These are phyloP conservation scores for Origma solitaria DNA, from an alignment of 2,113 vertebrate genomes.

Conservation along the genomic window DNA sequence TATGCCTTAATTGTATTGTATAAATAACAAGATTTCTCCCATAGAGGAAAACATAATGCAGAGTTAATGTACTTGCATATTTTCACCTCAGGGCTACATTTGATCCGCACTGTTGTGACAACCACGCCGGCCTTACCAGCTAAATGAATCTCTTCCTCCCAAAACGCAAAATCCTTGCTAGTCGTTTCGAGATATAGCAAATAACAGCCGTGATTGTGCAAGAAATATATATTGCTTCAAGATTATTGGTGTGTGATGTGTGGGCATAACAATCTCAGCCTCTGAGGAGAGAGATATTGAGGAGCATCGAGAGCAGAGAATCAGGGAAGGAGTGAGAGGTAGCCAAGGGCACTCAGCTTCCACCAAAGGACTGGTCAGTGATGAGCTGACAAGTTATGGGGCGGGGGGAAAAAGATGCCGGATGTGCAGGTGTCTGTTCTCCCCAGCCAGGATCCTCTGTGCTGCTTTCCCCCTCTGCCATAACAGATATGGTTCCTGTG, in stretches of 20 bases:
- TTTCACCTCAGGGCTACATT: conserved; percentile 43
- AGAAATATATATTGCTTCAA: not conserved
- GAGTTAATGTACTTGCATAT: conserved; percentile 24
- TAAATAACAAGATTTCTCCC: not conserved
- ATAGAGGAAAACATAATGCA: not conserved
- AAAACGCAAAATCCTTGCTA: not conserved
- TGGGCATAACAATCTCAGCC: not conserved
- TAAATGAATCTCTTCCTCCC: conserved; percentile 29
- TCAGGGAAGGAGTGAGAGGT: not conserved
- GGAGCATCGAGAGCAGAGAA: not conserved
- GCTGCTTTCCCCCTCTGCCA: no score
- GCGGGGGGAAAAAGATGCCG: no score
- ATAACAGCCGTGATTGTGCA: not conserved
- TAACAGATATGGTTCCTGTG: not conserved
- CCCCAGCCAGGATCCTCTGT: no score
- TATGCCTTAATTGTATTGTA: conserved; percentile 3
- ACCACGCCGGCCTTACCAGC: not conserved
- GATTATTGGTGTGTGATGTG: fast-evolving
- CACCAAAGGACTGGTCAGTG: not conserved
- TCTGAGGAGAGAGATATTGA: fast-evolving
- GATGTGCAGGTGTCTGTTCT: fast-evolving
- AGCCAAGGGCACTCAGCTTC: not conserved
- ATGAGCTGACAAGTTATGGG: not conserved
- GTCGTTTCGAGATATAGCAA: not conserved
- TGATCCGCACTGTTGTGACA: conserved; percentile 32